Base-by-base conservation (phyloP, 2,113 vertebrate species). In the Spea multiplicata region DNA sequence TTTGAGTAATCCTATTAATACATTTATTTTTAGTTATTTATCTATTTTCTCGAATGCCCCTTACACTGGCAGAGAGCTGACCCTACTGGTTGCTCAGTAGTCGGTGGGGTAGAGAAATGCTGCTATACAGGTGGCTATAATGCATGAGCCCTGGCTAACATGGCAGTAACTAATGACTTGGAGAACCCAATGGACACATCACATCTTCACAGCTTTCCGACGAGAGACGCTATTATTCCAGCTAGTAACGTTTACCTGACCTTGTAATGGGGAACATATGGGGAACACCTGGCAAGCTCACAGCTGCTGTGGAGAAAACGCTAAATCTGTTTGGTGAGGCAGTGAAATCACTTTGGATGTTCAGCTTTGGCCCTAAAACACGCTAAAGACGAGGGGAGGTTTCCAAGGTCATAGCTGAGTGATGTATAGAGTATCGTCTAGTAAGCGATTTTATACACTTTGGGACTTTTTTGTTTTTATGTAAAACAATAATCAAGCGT, bases 251-350 rank as follows among this genome's bases (percentile, higher is more conserved):
- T 72, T 68, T 16, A 0, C 71, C 72, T 80, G 72, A 80, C 77
- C 77, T 80, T 49, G 62, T 80, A 80, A 80, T 66, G 70, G 62
- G 13, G 67, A 77, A 14, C 75, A 77, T 70, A 77, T 70, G 62
- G 44, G 44, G 17, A 78, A 10, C 70, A 80, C 77, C 70, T 80
- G 61, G 70, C 52, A 57, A 67, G n/a, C 55, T 12, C 16, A 3
- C 75, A 77, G 75, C 75, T 77, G 75, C 17, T 77, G 74, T 47
- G 66, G 66, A 76, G 53, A 77, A 16, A 48, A 57, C 66, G 59
- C 44, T 69, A 76, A 70, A 70, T 61, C 75, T 77, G 75, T 77
- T 77, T 17, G 66, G 66, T 61, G 45, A 14, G 52, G 69, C 66
- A 70, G 70, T 67, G 67, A 49, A 77, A 30, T 61, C 55, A 49